phyloP scores from a whole-genome alignment of 2,797 vertebrate species.

The Rhinella marina region DNA sequence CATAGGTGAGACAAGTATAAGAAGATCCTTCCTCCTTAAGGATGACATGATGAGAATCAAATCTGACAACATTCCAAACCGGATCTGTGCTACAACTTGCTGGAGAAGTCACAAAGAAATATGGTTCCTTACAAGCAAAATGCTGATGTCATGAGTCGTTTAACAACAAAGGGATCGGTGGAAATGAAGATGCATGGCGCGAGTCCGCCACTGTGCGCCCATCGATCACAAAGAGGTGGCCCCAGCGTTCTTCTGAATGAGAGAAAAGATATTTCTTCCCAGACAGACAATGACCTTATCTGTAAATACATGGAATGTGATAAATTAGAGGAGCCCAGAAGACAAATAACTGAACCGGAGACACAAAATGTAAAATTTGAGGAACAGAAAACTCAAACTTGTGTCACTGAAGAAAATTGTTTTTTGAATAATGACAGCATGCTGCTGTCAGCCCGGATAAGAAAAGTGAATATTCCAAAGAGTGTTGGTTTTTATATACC shows the following conservation, averaged over 20 bases:
- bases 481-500: conserved; percentile 77
- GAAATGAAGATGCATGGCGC: conserved; percentile 46
- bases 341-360: conserved; percentile 63
- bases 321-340: conserved; percentile 64
- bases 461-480: conserved; percentile 67
- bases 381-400: conserved; percentile 66
- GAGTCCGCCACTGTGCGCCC: conserved; percentile 50
- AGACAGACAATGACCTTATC: conserved; percentile 64
- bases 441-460: conserved; percentile 63
- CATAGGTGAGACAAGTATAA: conserved; percentile 63
- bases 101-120: conserved; percentile 61
- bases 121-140: conserved; percentile 63
- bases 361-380: conserved; percentile 59
- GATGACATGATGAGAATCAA: conserved; percentile 60
- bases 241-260: conserved; percentile 52
- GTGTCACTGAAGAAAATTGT: conserved; percentile 64
- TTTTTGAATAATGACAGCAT: conserved; percentile 58
- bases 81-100: conserved; percentile 61
- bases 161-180: conserved; percentile 54
- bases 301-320: conserved; percentile 70
- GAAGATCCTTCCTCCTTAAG: conserved; percentile 62
- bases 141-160: conserved; percentile 54
- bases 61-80: conserved; percentile 65
- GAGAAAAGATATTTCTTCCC: conserved; percentile 62
- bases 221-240: conserved; percentile 58